phyloP scores from a whole-genome alignment of 2,888 invertebrate genomes.

The Drosophila algonquin region DNA sequence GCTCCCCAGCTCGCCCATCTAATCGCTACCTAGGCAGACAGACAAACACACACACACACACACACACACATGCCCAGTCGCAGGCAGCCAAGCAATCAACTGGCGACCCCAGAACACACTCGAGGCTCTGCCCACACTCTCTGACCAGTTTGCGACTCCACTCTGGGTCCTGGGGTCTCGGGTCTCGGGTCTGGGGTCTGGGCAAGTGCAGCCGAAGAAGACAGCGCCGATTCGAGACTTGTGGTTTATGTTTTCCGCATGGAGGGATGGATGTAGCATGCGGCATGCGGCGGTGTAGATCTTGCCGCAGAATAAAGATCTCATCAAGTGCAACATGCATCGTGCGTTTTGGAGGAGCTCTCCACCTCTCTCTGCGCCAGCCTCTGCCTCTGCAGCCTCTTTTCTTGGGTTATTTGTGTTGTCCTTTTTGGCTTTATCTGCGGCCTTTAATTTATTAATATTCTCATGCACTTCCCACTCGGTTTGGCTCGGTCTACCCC shows the following conservation, averaged over 20 bases:
- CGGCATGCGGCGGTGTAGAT: constrained; percentile 3
- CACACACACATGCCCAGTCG: neutral
- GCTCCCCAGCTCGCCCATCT: constrained; percentile 44
- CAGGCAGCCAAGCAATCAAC: constrained; percentile 31
- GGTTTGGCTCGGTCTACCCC: constrained; percentile 12
- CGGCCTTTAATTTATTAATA: constrained; percentile 79
- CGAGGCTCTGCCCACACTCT: constrained; percentile 34
- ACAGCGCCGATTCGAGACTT: constrained; percentile 43
- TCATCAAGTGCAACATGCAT: constrained; percentile 76
- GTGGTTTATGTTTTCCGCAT: constrained; percentile 62
- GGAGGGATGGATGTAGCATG: constrained; percentile 16
- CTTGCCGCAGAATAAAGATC: constrained; percentile 69
- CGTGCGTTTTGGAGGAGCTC: constrained; percentile 47
- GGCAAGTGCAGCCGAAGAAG: neutral
- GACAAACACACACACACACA: constrained; percentile 25
- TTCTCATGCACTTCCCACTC: constrained; percentile 72
- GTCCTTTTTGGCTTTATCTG: constrained; percentile 73
- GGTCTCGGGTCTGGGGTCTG: constrained; percentile 7
- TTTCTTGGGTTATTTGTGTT: constrained; percentile 60
- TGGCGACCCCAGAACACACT: constrained; percentile 34
- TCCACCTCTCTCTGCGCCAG: no score
- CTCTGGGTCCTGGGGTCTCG: neutral
- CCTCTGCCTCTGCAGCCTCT: neutral
- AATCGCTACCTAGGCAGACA: constrained; percentile 51
- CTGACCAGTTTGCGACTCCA: constrained; percentile 5